Evolutionary conservation across 2,888 invertebrate species (phyloP).

Genomic region (Lacanobia wlatinum): DNA sequence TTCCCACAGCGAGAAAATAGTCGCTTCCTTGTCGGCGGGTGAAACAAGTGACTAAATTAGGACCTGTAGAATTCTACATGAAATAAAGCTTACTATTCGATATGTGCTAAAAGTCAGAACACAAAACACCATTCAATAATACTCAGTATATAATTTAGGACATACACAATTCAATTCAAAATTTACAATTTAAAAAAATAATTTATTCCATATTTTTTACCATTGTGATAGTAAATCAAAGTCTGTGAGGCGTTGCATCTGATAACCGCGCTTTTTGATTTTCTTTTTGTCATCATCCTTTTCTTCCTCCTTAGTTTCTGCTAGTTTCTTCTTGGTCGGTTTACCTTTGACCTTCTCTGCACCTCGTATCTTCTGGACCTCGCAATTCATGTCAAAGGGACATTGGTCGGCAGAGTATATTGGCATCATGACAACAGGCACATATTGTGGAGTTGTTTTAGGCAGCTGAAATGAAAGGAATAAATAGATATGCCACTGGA

Average conservation of each 20-base stretch:
- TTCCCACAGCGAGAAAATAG: no score
- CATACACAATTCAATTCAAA: background rate
- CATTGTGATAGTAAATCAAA: slow-evolving; percentile 86
- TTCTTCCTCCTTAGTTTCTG: slow-evolving; percentile 70
- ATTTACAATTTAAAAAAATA: slow-evolving; percentile 19
- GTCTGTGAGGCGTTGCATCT: slow-evolving; percentile 82
- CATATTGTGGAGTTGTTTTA: slow-evolving; percentile 75
- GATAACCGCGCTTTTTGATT: slow-evolving; percentile 80
- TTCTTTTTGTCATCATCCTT: slow-evolving; percentile 75
- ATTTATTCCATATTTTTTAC: slow-evolving; percentile 62
- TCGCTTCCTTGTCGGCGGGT: no score
- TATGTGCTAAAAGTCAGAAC: no score
- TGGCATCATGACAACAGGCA: slow-evolving; percentile 87
- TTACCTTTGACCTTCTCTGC: slow-evolving; percentile 60
- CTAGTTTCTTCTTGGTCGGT: slow-evolving; percentile 67
- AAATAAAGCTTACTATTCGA: no score
- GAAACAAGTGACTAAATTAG: no score
- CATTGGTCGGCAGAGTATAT: slow-evolving; percentile 82
- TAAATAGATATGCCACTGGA: background rate
- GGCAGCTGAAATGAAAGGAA: slow-evolving; percentile 65
- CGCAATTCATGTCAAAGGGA: slow-evolving; percentile 84
- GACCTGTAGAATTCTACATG: no score
- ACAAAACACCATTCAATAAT: background rate
- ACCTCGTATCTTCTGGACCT: slow-evolving; percentile 78
- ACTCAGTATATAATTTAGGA: slow-evolving; percentile 15